Conservation (phyloP, 2,797 vertebrate species). For the Triplophysa yarkandensis region DNA sequence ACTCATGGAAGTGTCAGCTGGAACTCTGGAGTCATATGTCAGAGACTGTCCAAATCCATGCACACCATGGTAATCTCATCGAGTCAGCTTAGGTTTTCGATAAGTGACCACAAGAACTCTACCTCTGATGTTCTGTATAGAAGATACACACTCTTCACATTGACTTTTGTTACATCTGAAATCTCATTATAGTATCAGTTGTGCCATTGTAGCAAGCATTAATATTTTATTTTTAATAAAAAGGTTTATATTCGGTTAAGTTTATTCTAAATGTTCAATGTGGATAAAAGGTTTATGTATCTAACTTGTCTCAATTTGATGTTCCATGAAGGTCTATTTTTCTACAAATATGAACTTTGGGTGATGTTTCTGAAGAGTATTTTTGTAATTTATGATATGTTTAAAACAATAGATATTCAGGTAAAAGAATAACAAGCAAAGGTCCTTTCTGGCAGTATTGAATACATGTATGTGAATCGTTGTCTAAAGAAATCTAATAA, state of each 20-base stretch:
- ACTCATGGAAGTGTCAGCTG: slow-evolving; percentile 84
- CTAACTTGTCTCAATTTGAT: neutral
- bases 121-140: slow-evolving; percentile 7
- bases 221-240: neutral
- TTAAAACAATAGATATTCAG: neutral
- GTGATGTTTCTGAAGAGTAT: neutral
- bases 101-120: neutral
- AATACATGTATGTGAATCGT: neutral
- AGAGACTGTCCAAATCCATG: slow-evolving; percentile 91
- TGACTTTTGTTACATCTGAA: neutral
- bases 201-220: neutral
- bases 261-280: neutral
- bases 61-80: slow-evolving; percentile 85
- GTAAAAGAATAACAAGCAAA: neutral
- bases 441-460: neutral
- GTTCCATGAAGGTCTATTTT: neutral
- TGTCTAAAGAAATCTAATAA: neutral
- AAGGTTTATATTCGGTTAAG: neutral
- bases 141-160: neutral
- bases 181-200: neutral
- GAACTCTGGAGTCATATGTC: slow-evolving; percentile 84
- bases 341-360: neutral
- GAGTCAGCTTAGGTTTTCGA: neutral
- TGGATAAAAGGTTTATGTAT: neutral
- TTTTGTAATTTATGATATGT: neutral